These are phyloP conservation scores for Pardosa pseudoannulata DNA, from an alignment of 2,888 invertebrate species.

Conservation along the genomic window DNA sequence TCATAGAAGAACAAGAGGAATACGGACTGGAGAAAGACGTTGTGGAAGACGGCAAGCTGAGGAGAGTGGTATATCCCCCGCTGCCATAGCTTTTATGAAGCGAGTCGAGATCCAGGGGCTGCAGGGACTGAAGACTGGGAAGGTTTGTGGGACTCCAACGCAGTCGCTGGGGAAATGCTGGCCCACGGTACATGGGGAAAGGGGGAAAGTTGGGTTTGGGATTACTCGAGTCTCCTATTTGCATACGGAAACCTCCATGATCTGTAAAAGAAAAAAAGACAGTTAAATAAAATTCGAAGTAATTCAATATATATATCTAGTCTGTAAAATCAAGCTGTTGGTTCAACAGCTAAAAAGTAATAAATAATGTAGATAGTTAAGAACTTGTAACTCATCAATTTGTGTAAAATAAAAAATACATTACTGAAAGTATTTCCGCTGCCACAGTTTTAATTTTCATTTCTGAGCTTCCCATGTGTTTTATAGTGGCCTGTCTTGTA, in stretches of 20 bases:
- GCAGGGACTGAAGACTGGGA: slow-evolving; percentile 39
- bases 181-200: slow-evolving; percentile 9
- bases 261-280: no score
- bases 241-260: slow-evolving; percentile 45
- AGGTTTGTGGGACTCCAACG: slow-evolving; percentile 41
- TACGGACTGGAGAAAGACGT: slow-evolving; percentile 43
- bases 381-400: no score
- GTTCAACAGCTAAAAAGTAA: no score
- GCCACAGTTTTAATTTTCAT: no score
- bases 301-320: no score
- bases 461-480: no score
- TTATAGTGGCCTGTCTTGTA: no score
- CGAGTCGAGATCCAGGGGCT: slow-evolving; percentile 33
- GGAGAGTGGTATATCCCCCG: slow-evolving; percentile 37
- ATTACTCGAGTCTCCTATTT: slow-evolving; percentile 20
- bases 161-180: slow-evolving; percentile 41
- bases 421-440: no score
- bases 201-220: slow-evolving; percentile 27
- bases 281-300: no score
- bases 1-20: slow-evolving; percentile 35
- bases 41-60: slow-evolving; percentile 40
- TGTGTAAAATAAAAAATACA: no score
- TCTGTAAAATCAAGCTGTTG: no score
- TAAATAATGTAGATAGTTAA: no score
- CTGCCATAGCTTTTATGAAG: slow-evolving; percentile 27